phyloP scores from a whole-genome alignment of 1,140 invertebrate genomes.

The Pteromalus puparum region DNA sequence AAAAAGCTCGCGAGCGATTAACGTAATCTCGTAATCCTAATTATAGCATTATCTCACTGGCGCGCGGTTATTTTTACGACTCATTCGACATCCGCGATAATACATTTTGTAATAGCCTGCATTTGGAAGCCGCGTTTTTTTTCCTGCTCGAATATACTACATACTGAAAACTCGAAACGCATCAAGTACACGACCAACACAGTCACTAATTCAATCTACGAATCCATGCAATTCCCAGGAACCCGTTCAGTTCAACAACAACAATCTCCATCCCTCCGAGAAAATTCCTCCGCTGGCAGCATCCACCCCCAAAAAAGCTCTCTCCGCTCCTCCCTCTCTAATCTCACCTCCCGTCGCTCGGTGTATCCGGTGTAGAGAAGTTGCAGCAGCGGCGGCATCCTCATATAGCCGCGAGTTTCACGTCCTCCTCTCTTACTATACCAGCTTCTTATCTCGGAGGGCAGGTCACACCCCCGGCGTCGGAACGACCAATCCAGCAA shows the following conservation, averaged over 20 bases:
- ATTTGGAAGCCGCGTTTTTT: no score
- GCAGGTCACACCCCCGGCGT: constrained; percentile 37
- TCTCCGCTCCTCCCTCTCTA: neutral
- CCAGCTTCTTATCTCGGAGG: constrained; percentile 28
- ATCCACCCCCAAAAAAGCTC: neutral
- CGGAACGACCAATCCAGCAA: constrained; percentile 48
- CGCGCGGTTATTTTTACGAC: no score
- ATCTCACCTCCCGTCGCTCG: neutral
- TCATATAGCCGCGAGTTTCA: neutral
- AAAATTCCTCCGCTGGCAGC: neutral
- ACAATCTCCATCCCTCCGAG: no score
- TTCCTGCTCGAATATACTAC: no score
- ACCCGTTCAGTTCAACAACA: neutral
- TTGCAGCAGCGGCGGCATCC: neutral
- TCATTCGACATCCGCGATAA: no score
- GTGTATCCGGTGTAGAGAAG: neutral
- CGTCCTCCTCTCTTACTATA: neutral
- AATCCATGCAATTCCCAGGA: neutral
- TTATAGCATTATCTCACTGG: no score
- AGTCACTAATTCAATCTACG: neutral
- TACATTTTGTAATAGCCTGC: no score
- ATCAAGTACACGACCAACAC: no score
- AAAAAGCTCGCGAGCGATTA: no score
- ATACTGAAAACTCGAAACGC: no score
- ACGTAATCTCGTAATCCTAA: no score